Percentiles rank a stretch among this genome's conserved stretches.
These are phyloP conservation scores for Brachyhypopomus gauderio DNA, from an alignment of 2,113 vertebrate genomes.

Conservation along the genomic window DNA sequence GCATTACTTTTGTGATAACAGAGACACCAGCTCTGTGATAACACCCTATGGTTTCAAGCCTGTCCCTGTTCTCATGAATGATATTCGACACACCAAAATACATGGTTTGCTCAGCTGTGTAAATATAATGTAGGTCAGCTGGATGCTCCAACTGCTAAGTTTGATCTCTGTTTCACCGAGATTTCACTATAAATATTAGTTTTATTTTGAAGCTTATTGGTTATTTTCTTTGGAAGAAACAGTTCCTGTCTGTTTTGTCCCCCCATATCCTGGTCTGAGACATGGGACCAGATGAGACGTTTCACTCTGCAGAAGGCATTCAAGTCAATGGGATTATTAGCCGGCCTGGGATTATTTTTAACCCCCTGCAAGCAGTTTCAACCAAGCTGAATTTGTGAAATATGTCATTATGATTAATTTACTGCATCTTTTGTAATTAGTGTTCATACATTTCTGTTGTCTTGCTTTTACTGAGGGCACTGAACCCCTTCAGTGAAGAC, in stretches of 20 bases:
- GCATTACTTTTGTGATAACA: not conserved
- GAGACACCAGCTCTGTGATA: not conserved
- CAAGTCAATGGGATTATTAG: not conserved
- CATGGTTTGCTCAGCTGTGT: slow-evolving; percentile 3
- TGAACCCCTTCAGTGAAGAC: not conserved
- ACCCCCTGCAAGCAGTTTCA: not conserved
- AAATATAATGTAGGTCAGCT: not conserved
- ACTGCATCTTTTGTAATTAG: not conserved
- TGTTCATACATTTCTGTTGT: not conserved
- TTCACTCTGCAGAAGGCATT: not conserved
- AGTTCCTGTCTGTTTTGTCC: not conserved
- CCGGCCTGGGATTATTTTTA: not conserved
- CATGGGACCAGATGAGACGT: not conserved
- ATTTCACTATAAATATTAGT: slow-evolving; percentile 26
- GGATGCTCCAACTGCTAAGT: not conserved
- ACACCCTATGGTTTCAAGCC: no score
- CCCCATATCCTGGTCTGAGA: not conserved
- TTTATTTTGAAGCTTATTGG: not conserved
- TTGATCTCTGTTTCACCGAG: not conserved
- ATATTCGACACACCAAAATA: no score
- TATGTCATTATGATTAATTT: not conserved
- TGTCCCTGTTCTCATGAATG: not conserved
- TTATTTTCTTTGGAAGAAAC: not conserved
- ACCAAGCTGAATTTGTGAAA: not conserved
- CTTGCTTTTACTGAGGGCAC: not conserved